Conservation (phyloP, 2,797 vertebrate genomes). For the Pseudotriccus pelzelni region DNA sequence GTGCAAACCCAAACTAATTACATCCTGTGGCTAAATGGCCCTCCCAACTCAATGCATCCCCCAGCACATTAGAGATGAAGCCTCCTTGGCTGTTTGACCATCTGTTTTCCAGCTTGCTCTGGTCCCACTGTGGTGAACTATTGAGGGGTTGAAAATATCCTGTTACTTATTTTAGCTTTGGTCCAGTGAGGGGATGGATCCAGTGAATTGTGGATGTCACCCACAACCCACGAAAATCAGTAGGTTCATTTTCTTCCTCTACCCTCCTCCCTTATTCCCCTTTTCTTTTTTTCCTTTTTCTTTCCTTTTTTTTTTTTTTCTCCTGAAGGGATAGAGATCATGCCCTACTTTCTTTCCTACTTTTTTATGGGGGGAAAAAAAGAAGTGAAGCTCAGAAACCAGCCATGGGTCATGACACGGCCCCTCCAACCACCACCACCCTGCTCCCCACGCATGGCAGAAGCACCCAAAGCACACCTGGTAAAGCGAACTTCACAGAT, state of each 20-base stretch:
- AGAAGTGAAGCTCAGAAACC: neutral
- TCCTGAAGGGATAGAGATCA: neutral
- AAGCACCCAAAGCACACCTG: slow-evolving; percentile 80
- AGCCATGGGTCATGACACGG: neutral
- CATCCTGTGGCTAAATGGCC: neutral
- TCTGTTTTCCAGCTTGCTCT: slow-evolving; percentile 14
- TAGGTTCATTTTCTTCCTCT: neutral
- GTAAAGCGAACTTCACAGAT: slow-evolving; percentile 99
- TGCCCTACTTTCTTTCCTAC: neutral
- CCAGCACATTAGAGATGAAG: neutral
- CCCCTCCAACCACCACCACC: neutral
- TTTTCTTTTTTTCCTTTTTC: neutral
- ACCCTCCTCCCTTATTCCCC: neutral
- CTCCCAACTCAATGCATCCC: slow-evolving; percentile 2
- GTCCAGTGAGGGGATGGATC: neutral
- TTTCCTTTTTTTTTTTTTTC: neutral
- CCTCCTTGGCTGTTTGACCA: neutral
- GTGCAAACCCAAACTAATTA: slow-evolving; percentile 32
- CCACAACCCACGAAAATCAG: slow-evolving; percentile 10
- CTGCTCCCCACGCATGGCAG: accelerated
- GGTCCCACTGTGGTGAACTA: neutral
- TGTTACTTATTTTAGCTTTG: slow-evolving; percentile 30
- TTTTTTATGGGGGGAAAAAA: neutral
- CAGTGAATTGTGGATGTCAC: neutral
- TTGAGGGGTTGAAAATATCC: neutral